Evolutionary conservation across 2,888 invertebrate species (phyloP).

Genomic region (Eupithecia pulchellata): DNA sequence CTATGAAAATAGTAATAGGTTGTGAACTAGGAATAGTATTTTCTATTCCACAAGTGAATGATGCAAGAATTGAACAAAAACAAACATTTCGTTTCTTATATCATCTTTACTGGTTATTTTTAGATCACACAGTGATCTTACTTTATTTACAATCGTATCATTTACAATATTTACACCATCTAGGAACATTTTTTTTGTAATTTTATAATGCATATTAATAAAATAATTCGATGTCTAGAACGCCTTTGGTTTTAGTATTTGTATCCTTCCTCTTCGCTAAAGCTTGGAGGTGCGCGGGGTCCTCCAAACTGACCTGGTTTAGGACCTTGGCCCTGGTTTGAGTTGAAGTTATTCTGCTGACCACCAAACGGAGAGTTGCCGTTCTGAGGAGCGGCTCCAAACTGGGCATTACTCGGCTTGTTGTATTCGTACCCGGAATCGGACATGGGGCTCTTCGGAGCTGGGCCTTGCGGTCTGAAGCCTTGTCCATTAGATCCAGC

Average conservation of each 20-base stretch:
- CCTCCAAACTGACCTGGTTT: constrained; percentile 62
- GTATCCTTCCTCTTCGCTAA: constrained; percentile 76
- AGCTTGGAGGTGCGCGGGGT: constrained; percentile 78
- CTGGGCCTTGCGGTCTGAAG: constrained; percentile 32
- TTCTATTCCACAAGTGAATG: background rate
- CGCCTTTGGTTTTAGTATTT: constrained; percentile 72
- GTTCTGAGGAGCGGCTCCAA: constrained; percentile 37
- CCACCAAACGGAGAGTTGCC: constrained; percentile 32
- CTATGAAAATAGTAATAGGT: constrained; percentile 7
- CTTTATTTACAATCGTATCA: constrained; percentile 56
- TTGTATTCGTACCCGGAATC: constrained; percentile 46
- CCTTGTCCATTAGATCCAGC: constrained; percentile 39
- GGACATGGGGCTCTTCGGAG: constrained; percentile 30
- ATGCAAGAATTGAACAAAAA: constrained; percentile 1
- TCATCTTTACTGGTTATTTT: constrained; percentile 51
- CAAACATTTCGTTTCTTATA: constrained; percentile 6
- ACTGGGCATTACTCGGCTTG: constrained; percentile 34
- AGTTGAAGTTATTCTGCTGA: constrained; percentile 36
- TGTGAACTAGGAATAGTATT: background rate
- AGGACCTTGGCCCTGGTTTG: constrained; percentile 34
- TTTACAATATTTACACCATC: constrained; percentile 53
- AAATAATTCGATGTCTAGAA: constrained; percentile 51
- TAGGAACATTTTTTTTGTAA: constrained; percentile 53
- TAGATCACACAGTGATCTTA: constrained; percentile 65
- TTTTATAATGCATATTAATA: constrained; percentile 54